A percentile compares a stretch with the other conserved stretches of the same genome.
These are phyloP conservation scores for Thalassoma bifasciatum DNA, from an alignment of 2,113 vertebrate genomes.

Conservation along the genomic window DNA sequence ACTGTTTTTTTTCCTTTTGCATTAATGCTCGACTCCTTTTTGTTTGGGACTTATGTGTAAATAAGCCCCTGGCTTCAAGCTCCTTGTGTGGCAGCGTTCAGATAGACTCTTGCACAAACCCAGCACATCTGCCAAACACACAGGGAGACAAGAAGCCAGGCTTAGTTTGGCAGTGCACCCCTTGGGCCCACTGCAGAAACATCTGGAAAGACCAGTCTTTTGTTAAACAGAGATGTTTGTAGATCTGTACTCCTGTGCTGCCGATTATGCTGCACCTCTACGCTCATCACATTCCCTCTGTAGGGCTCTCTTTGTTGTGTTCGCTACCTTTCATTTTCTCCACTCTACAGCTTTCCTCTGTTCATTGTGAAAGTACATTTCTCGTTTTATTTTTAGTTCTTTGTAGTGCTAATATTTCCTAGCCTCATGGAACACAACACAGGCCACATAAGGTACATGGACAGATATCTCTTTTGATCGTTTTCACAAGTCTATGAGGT, in stretches of 20 bases:
- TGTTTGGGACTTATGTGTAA: constrained; percentile 46
- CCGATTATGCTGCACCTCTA: constrained; percentile 51
- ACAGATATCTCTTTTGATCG: constrained; percentile 51
- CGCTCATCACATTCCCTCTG: constrained; percentile 26
- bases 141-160: constrained; percentile 17
- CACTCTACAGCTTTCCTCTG: constrained; percentile 26
- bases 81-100: constrained; percentile 20
- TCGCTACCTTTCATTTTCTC: constrained; percentile 37
- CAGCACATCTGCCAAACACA: background rate
- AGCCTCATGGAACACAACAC: constrained; percentile 1
- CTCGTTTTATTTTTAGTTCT: constrained; percentile 41
- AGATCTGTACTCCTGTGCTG: constrained; percentile 32
- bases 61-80: constrained; percentile 45
- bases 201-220: constrained; percentile 39
- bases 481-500: background rate
- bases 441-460: constrained; percentile 41
- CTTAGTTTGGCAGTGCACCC: constrained; percentile 29
- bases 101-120: constrained; percentile 27
- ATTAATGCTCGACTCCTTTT: constrained; percentile 15
- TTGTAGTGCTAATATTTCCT: constrained; percentile 69
- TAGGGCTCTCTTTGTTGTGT: constrained; percentile 15
- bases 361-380: constrained; percentile 24
- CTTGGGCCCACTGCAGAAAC: constrained; percentile 11
- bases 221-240: constrained; percentile 59
- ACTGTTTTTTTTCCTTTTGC: constrained; percentile 21